Conservation (phyloP, 2,113 vertebrate genomes). For the Centrocercus urophasianus region DNA sequence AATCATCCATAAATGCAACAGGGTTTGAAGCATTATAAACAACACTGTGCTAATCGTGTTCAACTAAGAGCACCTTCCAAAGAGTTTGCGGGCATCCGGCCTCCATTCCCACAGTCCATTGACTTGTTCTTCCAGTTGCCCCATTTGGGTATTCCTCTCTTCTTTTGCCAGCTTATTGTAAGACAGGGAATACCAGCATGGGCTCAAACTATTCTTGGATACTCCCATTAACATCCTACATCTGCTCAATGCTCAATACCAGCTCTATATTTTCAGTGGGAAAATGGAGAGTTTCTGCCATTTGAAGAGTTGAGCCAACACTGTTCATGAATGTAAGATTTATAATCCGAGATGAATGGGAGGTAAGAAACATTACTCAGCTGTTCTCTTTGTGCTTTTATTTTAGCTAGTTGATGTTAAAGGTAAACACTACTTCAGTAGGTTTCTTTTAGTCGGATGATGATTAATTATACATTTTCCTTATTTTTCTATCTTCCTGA, state of each 20-base stretch:
- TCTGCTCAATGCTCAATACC: not conserved
- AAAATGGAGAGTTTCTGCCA: not conserved
- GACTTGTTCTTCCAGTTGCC: not conserved
- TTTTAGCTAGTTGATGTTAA: not conserved
- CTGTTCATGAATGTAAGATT: not conserved
- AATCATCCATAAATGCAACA: not conserved
- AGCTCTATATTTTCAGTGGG: not conserved
- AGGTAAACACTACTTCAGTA: constrained; percentile 11
- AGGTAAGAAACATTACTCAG: not conserved
- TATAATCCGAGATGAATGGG: not conserved
- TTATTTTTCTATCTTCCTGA: not conserved
- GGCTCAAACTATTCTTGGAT: not conserved
- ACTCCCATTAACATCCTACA: not conserved
- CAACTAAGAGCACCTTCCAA: not conserved
- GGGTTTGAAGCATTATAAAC: not conserved
- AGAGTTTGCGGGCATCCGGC: not conserved
- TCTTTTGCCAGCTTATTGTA: not conserved
- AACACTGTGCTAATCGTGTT: not conserved
- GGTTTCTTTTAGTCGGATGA: not conserved
- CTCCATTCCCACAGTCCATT: not conserved
- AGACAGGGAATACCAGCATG: not conserved
- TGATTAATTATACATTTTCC: constrained; percentile 11
- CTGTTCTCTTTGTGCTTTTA: not conserved
- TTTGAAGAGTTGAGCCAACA: not conserved
- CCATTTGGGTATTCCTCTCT: not conserved